Base-by-base conservation (phyloP, 1,140 invertebrate genomes). In the Bathynomus jamesi region DNA sequence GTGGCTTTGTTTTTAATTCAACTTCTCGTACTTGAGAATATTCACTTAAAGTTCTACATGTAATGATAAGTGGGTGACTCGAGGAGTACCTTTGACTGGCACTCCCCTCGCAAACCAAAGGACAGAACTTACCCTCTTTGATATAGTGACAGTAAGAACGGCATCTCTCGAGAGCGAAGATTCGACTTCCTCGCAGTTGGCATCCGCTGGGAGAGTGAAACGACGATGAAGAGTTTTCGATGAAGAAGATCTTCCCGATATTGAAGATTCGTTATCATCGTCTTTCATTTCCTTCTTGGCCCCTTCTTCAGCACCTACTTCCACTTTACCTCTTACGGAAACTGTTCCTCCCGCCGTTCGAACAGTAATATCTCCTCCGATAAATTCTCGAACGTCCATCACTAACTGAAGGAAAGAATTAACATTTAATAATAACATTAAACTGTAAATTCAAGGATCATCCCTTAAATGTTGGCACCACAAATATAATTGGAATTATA, bases 311-410 rank as follows among this genome's bases (percentile, higher is more conserved):
- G 32, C 24, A 10, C 62, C 70, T 4, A 68, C 64, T 60, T 77
- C 75, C 8, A 77, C 65, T 7, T 72, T 32, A 13, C 75, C 75
- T n/a, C 75, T 40, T 13, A 77, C 75, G 0, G 75, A 77, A 4
- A 77, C 62, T 4, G 75, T 77, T 5, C 75, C 75, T 32, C 75
- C 75, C 5, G 72, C 75, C 3, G 75, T 77, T 13, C 75, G 61
- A 4, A 77, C 75, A n/a, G 75, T 77, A 31, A 77, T 65, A 53
- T 74, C 75, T 7, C 75, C 75, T 2, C 75, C 75, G 11, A 69
- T 67, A 62, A 77, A 77, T 28, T 77, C 75, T 11, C 72, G 28
- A 2, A 77, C 75, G 67, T 77, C 75, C 75, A 77, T 77, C 63
- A 77, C 75, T 67, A 77, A 63, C 75, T 77, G 67, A 17, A 61